Evolutionary conservation across 37 sponge, comb jelly and placozoan genomes (phyloP).

Genomic region (Agelas oroides): DNA sequence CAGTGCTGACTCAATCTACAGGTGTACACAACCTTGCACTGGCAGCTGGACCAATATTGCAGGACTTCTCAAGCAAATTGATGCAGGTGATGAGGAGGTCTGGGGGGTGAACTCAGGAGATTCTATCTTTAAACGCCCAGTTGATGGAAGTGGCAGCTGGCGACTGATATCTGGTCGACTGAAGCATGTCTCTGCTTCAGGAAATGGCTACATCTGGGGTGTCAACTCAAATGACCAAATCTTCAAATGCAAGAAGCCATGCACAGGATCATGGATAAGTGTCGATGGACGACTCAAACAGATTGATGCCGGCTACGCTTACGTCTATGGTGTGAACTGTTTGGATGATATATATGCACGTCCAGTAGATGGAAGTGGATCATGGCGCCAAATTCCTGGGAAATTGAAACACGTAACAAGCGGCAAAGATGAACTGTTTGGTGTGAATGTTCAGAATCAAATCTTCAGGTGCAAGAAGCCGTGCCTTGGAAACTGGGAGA

Average conservation of each 20-base stretch:
- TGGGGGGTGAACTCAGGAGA: constrained; percentile 57
- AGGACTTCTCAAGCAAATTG: constrained; percentile 52
- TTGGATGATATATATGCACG: constrained; percentile 22
- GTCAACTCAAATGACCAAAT: constrained; percentile 37
- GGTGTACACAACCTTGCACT: constrained; percentile 23
- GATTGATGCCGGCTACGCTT: constrained; percentile 54
- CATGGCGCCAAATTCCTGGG: constrained; percentile 49
- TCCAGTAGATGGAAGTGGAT: constrained; percentile 65
- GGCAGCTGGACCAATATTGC: constrained; percentile 3
- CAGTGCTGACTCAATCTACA: constrained; percentile 21
- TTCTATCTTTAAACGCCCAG: constrained; percentile 34
- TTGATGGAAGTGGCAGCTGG: constrained; percentile 70
- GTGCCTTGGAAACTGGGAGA: constrained; percentile 59
- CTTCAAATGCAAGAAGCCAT: constrained; percentile 81
- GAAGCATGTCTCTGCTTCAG: constrained; percentile 75
- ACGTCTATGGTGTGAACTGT: constrained; percentile 58
- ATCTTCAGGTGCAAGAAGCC: constrained; percentile 77
- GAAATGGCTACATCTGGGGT: constrained; percentile 82
- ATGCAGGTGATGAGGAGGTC: constrained; percentile 56
- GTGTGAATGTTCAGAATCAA: not conserved
- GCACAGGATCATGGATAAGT: constrained; percentile 39
- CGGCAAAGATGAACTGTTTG: constrained; percentile 71
- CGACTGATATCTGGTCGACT: constrained; percentile 25
- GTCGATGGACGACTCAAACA: constrained; percentile 41
- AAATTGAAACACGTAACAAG: constrained; percentile 48